Evolutionary conservation across 2,888 invertebrate species (phyloP), one percentile per base, ranked within the genome.

Genomic region (Sympetrum striolatum): DNA sequence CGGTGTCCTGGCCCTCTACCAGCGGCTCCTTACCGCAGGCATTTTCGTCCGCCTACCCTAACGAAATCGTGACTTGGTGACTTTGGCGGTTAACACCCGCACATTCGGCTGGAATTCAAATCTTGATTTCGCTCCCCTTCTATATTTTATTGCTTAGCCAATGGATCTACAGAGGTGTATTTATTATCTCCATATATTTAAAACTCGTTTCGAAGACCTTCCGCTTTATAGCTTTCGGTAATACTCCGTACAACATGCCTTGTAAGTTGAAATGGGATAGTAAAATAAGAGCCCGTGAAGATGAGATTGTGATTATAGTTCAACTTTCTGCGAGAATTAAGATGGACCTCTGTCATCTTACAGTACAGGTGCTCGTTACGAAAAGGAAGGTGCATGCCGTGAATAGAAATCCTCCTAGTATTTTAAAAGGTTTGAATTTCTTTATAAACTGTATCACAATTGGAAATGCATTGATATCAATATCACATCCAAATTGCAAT

Each of bases 81-180:
- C 37, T 60, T 86, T 60, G 86, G 60, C 86, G 86, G 86, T 39
- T 86, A n/a, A 35, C 86, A 86, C 86, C 86, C 86, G 60, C 86
- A 60, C 35, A 39, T 31, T 60, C 86, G 15, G 14, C 37, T 14
- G 86, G 58, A 64, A 37, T 60, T 86, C 39, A 31, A 73, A 73
- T 73, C 73, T 73, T 25, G 73, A 53, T 53, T 53, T 5, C 53
- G 53, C 18, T 53, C 15, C 18, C 31, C 18, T 10, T 14, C 14
- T 73, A 73, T 73, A 31, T 73, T 73, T 73, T 73, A 73, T 73
- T 73, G 25, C 25, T 31, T 31, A 31, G 6, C 73, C 31, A 31
- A 73, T 73, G 53, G 18, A 53, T 53, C 53, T 53, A 18, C 14
- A 31, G 73, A 73, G 73, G n/a, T 31, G 25, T 53, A 53, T 53